Base-by-base conservation (phyloP, 1,140 invertebrate species). In the Zaprionus taronus region DNA sequence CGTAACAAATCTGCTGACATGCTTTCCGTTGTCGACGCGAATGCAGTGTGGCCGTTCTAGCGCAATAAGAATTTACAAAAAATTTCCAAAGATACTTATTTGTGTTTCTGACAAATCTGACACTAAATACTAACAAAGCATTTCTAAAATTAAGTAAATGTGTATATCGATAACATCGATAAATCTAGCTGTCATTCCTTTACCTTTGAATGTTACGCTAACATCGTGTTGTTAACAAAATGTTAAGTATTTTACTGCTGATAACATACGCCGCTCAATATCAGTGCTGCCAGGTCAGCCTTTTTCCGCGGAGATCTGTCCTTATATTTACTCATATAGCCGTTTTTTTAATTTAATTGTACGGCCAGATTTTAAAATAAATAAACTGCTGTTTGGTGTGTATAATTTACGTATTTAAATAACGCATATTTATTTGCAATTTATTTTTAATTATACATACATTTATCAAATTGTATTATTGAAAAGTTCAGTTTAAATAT, bases 1-100 rank as follows among this genome's bases (percentile, higher is more conserved):
- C 72, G 72, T 75, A 71, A 74, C 36, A 63, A 62, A 24, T 64
- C 15, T 49, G 53, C 53, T 60, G 53, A 68, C 71, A 73, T 68
- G 71, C 63, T 56, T 68, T 61, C 31, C 41, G 72, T 63, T 60
- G 72, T 64, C 60, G 67, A 24, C 70, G 28, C 60, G 60, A 71
- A 34, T 75, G 38, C 67, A 75, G 44, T 71, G 72, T 71, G 67
- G 41, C 67, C 72, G 7, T 24, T 49, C 6, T 17, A 2, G 24
- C 14, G 6, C 15, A 49, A 14, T 7, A 2, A 12, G 5, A 75
- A 64, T 36, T 9, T 47, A 47, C 57, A 22, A 41, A 34, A 34
- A 38, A 41, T 55, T 55, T 22, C n/a, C 11, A 38, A 22, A 63
- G 28, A 22, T 9, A 47, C 14, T 5, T 31, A 34, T 53, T 24